A percentile compares a stretch with the other conserved stretches of the same genome.
These are phyloP conservation scores for Ophthalmolycus amberensis DNA, from an alignment of 2,113 vertebrate species.

Conservation along the genomic window DNA sequence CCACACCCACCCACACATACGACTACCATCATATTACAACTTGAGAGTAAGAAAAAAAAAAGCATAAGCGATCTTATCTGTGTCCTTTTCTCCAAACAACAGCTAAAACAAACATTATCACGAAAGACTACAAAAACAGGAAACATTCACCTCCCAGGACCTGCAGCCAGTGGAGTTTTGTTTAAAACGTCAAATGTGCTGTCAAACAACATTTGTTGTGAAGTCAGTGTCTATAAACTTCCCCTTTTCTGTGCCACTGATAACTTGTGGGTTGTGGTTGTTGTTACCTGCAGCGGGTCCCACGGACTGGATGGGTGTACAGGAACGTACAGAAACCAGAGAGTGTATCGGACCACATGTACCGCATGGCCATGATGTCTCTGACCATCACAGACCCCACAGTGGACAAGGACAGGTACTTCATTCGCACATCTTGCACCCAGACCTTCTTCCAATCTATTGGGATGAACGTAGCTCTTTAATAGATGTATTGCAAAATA, in stretches of 20 bases:
- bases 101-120: not conserved
- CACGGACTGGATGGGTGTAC: slow-evolving; percentile 96
- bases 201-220: not conserved
- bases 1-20: not conserved
- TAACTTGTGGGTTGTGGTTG: not conserved
- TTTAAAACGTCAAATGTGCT: not conserved
- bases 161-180: not conserved
- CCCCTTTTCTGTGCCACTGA: not conserved
- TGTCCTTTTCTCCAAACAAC: not conserved
- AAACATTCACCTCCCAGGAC: not conserved
- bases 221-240: not conserved
- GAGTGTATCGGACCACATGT: slow-evolving; percentile 98
- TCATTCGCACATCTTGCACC: not conserved
- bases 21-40: not conserved
- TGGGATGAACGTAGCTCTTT: not conserved
- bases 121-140: not conserved
- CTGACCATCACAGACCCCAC: slow-evolving; percentile 88
- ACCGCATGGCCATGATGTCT: slow-evolving; percentile 97
- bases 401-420: slow-evolving; percentile 91
- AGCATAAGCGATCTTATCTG: not conserved
- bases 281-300: slow-evolving; percentile 84
- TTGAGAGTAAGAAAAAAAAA: not conserved
- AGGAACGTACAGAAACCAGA: slow-evolving; percentile 90
- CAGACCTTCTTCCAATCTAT: not conserved
- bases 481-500: not conserved